Evolutionary conservation across 92 coral and sea anemone species (phyloP).

Genomic region (Epizoanthus stellaris): DNA sequence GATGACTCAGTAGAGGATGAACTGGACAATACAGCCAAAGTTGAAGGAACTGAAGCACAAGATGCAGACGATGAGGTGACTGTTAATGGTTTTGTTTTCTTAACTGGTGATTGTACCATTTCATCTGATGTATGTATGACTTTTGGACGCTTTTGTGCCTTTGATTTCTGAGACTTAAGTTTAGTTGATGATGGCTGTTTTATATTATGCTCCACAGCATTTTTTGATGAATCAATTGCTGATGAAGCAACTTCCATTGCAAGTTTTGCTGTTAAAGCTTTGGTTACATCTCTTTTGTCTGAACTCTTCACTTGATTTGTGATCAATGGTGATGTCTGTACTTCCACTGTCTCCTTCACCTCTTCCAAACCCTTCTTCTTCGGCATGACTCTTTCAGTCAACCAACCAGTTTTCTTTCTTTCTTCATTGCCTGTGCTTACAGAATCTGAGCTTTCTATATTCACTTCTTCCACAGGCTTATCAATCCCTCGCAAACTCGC

Average conservation of each 20-base stretch:
- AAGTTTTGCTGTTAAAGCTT: neutral
- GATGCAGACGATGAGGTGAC: no score
- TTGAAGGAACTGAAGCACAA: neutral
- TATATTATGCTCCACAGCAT: neutral
- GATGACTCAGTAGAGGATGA: neutral
- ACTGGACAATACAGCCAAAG: neutral
- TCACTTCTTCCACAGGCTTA: neutral
- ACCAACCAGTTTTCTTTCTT: neutral
- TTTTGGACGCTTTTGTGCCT: neutral
- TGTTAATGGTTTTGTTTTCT: no score
- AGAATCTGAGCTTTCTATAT: neutral
- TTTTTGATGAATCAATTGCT: neutral
- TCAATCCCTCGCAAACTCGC: conserved; percentile 21
- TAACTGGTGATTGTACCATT: neutral
- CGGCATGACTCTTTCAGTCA: neutral
- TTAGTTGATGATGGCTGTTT: neutral
- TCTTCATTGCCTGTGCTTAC: neutral
- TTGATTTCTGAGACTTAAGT: neutral
- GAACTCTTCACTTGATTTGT: neutral
- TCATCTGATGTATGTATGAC: neutral
- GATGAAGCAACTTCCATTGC: neutral
- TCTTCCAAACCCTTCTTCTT: neutral
- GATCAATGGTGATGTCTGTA: neutral
- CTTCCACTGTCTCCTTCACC: neutral
- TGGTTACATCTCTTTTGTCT: neutral